Base-by-base conservation (phyloP, 92 coral and sea anemone genomes). In the Epizoanthus scotinus region DNA sequence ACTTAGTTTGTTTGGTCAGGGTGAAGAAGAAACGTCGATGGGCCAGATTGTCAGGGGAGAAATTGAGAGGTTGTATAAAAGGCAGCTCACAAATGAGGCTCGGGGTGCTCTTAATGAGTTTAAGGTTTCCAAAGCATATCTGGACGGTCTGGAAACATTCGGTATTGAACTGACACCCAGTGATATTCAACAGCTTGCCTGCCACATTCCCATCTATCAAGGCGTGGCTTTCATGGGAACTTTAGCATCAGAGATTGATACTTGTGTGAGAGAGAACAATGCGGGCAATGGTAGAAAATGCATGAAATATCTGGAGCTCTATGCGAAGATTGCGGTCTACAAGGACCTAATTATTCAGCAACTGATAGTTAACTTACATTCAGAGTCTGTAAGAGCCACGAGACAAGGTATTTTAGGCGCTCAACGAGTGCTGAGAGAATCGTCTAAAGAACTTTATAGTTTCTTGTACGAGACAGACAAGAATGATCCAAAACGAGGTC, bases 1-100 rank as follows among this genome's bases (percentile, higher is more conserved):
- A 56, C 89, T 86, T 10, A 82, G 89, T 71, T 80, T 86, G 10
- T 86, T 86, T 72, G 89, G 89, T 19, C 56, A 69, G 38, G 84
- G 84, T n/a, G 74, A 75, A 66, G 67, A 77, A 15, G 62, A 59
- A 29, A 77, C 44, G 19, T 63, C 87, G 34, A 60, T 86, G 50
- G 63, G 62, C 53, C 54, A 70, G 50, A 73, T 86, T 27, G 79
- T 86, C 4, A 27, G 85, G 70, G 53, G 72, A 40, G 82, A 86
- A 60, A 26, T 78, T 9, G 83, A 85, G 60, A 85, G 81, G 67
- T 50, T 62, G 62, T 78, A 78, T 19, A 74, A 80, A 25, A 54
- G 71, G 38, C 59, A 71, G 58, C 82, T 86, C 3, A 86, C 73
- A 21, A 73, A 80, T 47, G 74, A 81, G 52, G 89, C 89, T 10